phyloP scores from a whole-genome alignment of 2,888 invertebrate species.

The Uloborus plumipes region DNA sequence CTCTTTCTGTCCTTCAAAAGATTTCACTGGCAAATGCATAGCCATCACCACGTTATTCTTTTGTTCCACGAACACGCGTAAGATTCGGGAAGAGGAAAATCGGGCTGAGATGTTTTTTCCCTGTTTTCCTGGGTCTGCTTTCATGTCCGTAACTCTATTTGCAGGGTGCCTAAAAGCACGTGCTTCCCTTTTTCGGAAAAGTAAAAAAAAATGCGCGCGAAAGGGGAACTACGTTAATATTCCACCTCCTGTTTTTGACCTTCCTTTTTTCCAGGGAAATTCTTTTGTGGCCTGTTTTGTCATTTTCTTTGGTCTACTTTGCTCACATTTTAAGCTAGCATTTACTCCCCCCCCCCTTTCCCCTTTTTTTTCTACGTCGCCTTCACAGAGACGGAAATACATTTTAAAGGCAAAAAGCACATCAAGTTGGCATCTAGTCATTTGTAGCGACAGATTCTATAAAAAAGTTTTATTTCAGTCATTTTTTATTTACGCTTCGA shows the following conservation, averaged over 20 bases:
- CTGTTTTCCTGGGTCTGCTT: constrained; percentile 5
- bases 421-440: no score
- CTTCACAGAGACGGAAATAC: no score
- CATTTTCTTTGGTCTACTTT: constrained; percentile 1
- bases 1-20: constrained; percentile 11
- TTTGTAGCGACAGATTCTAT: no score
- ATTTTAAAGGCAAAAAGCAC: no score
- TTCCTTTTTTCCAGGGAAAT: neutral
- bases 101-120: constrained; percentile 1
- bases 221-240: constrained; percentile 10
- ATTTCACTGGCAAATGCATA: constrained; percentile 18
- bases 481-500: no score
- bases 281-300: neutral
- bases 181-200: neutral
- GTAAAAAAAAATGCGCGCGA: neutral
- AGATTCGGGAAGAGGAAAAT: constrained; percentile 2
- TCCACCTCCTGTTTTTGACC: constrained; percentile 9
- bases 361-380: no score
- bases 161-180: constrained; percentile 10
- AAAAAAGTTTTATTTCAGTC: no score
- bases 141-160: constrained; percentile 16
- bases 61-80: neutral
- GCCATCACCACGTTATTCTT: constrained; percentile 6
- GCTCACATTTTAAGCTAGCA: no score
- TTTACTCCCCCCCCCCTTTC: no score